These are phyloP conservation scores for Notolabrus celidotus DNA, from an alignment of 2,797 vertebrate species.

Conservation along the genomic window DNA sequence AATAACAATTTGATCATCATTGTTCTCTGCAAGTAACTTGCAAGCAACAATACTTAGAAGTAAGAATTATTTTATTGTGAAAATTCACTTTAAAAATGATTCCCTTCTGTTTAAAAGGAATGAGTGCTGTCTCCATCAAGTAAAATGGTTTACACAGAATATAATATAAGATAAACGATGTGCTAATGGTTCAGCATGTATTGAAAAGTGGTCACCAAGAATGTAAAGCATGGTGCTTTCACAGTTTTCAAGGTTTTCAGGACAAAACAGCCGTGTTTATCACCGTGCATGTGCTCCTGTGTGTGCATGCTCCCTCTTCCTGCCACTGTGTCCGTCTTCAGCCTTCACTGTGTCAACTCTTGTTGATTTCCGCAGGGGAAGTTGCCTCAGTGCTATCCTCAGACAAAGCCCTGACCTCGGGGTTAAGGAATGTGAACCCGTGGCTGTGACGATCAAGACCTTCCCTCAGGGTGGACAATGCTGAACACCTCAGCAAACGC, in stretches of 20 bases:
- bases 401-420: constrained; percentile 83
- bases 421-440: constrained; percentile 86
- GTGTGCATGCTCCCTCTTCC: constrained; percentile 64
- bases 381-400: constrained; percentile 77
- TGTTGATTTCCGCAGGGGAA: constrained; percentile 83
- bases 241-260: constrained; percentile 7
- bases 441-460: constrained; percentile 79
- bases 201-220: too few species aligned
- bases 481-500: constrained; percentile 73
- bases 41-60: too few species aligned
- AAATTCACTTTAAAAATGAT: too few species aligned
- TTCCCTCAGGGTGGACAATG: constrained; percentile 73
- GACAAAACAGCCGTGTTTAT: constrained; percentile 20
- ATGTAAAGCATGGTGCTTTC: background rate
- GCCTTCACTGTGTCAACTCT: constrained; percentile 67
- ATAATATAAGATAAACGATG: too few species aligned
- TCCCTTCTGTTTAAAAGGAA: too few species aligned
- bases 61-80: too few species aligned
- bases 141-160: too few species aligned
- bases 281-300: constrained; percentile 27
- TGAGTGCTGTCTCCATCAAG: too few species aligned
- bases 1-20: background rate
- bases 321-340: constrained; percentile 68
- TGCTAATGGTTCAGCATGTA: too few species aligned
- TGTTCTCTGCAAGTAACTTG: background rate